Conservation (phyloP, 2,797 vertebrate species). For the Sphenopsis melanotis region DNA sequence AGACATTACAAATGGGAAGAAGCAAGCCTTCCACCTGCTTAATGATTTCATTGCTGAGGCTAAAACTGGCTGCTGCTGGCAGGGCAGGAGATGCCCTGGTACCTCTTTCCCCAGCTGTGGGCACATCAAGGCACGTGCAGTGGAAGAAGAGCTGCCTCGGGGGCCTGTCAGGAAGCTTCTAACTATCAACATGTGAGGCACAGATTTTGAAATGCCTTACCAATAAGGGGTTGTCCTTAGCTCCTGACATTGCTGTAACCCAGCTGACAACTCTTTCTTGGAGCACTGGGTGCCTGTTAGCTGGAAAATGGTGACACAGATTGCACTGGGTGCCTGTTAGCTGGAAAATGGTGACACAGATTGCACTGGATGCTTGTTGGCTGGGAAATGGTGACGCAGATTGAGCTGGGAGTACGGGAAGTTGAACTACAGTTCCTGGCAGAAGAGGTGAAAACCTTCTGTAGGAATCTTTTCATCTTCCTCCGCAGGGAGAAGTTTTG, state of each 20-base stretch:
- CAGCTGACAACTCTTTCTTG: constrained; percentile 31
- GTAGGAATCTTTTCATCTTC: background rate
- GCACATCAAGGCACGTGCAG: background rate
- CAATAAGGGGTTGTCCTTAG: background rate
- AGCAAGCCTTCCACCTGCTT: constrained; percentile 34
- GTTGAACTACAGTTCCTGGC: background rate
- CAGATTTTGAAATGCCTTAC: constrained; percentile 35
- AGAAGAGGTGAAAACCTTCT: background rate
- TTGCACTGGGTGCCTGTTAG: background rate
- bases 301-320: background rate
- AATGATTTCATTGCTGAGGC: background rate
- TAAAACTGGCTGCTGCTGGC: background rate
- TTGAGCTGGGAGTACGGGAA: background rate
- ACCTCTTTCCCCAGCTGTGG: background rate
- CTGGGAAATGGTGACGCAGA: background rate
- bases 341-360: background rate
- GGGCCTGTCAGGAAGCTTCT: background rate
- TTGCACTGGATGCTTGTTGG: background rate
- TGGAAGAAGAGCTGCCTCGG: background rate
- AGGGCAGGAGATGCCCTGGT: background rate
- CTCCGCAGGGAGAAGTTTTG: background rate
- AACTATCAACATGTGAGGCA: background rate
- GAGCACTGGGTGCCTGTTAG: background rate
- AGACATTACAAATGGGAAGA: background rate
- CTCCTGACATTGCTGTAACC: constrained; percentile 17